These are phyloP conservation scores for Riparia riparia DNA, from an alignment of 2,113 vertebrate species.

Conservation along the genomic window DNA sequence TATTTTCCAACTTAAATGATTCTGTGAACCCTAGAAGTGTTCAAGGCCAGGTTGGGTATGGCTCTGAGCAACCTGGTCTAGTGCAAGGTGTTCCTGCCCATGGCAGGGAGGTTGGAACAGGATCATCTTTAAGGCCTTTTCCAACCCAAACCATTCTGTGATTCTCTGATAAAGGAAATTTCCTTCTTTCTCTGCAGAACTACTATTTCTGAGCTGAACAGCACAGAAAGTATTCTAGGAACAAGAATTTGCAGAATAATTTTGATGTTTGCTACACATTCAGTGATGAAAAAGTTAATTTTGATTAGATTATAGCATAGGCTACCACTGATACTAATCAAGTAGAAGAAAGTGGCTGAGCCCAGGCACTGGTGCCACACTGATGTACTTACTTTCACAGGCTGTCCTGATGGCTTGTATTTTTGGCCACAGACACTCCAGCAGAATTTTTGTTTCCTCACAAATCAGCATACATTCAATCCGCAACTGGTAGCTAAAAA, in stretches of 20 bases:
- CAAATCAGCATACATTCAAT: constrained; percentile 92
- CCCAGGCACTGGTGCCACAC: not conserved
- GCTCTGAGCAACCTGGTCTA: not conserved
- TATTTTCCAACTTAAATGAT: not conserved
- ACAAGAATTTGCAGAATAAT: not conserved
- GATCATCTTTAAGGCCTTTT: not conserved
- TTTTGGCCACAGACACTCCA: constrained; percentile 88
- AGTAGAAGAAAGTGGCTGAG: not conserved
- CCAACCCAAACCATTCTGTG: not conserved
- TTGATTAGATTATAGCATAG: not conserved
- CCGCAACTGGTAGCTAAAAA: constrained; percentile 86
- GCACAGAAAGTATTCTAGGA: not conserved
- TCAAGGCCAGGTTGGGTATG: not conserved
- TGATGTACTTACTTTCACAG: constrained; percentile 83
- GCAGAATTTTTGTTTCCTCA: constrained; percentile 81
- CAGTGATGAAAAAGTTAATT: not conserved
- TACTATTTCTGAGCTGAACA: not conserved
- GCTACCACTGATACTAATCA: not conserved
- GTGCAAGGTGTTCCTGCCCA: not conserved
- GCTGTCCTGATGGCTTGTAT: constrained; percentile 82
- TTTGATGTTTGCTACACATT: fast-evolving
- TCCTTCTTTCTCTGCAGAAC: not conserved
- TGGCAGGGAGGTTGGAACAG: not conserved
- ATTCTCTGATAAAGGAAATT: not conserved
- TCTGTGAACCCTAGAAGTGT: not conserved